Base-by-base conservation (phyloP, 2,113 vertebrate genomes). In the Eubucco bourcierii region DNA sequence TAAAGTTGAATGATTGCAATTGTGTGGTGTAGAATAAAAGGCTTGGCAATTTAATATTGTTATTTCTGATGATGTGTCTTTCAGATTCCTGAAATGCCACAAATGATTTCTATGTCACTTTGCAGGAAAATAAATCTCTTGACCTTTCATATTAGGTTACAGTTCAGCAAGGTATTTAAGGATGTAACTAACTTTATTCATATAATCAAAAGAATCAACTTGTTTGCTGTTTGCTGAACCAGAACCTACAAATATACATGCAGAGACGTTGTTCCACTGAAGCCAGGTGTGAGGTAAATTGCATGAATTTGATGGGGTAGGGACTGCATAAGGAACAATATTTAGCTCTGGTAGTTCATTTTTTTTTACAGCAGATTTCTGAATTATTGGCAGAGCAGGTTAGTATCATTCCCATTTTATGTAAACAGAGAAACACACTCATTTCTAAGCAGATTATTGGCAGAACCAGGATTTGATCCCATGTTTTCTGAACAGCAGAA, bases 221-320 rank as follows among this genome's bases (percentile, higher is more conserved):
- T 61, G 33, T 37, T 90, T 95, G 82, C 55, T 29, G 31, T 79
- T 93, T 95, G 73, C 78, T 95, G 87, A 95, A 92, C 56, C 55
- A 82, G 39, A 88, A 63, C 64, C 86, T 90, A 64, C 37, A 89
- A 92, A 90, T 60, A 76, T 33, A 92, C 31, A 82, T 64, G 72
- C 6, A 4, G 61, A 80, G 29, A 79, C 47, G 25, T 34, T 88
- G 80, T 84, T 89, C 52, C 34, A 80, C 31, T 92, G 84, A 94
- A 85, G 5, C 74, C 25, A 85, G 66, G 88, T 46, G 60, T 55
- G 59, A 93, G 90, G 29, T 28, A 68, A 67, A 14, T 90, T 85
- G 28, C 52, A 59, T 79, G 59, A 88, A 76, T 87, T 80, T 80
- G 74, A 58, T 21, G 74, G 70, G 34, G 12, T 63, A 87, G 41